Evolutionary conservation across 2,888 invertebrate genomes (phyloP).

Genomic region (Lissonota sp.): DNA sequence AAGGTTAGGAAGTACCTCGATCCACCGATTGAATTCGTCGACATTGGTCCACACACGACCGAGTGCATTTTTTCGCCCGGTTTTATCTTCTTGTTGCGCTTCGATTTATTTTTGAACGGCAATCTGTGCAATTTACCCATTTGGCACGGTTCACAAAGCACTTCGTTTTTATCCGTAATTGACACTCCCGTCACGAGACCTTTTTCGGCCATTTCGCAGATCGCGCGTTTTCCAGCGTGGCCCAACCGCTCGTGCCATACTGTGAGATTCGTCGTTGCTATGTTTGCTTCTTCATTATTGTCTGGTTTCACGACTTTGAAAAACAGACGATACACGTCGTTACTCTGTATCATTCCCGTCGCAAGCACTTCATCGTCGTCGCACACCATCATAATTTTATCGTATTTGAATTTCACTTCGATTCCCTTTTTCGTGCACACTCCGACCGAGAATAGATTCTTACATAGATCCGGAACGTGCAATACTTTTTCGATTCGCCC

Average conservation of each 20-base stretch:
- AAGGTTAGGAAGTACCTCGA: slow-evolving; percentile 45
- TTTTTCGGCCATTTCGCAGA: slow-evolving; percentile 52
- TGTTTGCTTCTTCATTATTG: slow-evolving; percentile 21
- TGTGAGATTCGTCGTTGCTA: slow-evolving; percentile 7
- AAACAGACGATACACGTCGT: slow-evolving; percentile 29
- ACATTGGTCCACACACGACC: slow-evolving; percentile 56
- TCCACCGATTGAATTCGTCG: slow-evolving; percentile 33
- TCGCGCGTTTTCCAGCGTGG: slow-evolving; percentile 49
- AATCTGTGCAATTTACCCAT: slow-evolving; percentile 66
- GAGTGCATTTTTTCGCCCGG: slow-evolving; percentile 45
- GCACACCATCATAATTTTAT: not conserved
- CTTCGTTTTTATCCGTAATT: slow-evolving; percentile 8
- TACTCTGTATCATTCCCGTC: slow-evolving; percentile 3
- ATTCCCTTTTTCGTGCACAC: not conserved
- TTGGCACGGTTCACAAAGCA: slow-evolving; percentile 65
- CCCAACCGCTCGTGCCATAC: slow-evolving; percentile 63
- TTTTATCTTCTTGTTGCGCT: slow-evolving; percentile 1
- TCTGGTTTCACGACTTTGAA: slow-evolving; percentile 28
- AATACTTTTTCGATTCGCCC: not conserved
- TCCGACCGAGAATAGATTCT: slow-evolving; percentile 7
- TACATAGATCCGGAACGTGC: not conserved
- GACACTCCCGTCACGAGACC: slow-evolving; percentile 42
- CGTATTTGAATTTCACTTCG: not conserved
- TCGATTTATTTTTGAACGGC: not conserved
- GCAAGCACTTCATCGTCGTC: slow-evolving; percentile 8